Conservation (phyloP, 2,888 invertebrate species). For the Stenoptilia bipunctidactyla region DNA sequence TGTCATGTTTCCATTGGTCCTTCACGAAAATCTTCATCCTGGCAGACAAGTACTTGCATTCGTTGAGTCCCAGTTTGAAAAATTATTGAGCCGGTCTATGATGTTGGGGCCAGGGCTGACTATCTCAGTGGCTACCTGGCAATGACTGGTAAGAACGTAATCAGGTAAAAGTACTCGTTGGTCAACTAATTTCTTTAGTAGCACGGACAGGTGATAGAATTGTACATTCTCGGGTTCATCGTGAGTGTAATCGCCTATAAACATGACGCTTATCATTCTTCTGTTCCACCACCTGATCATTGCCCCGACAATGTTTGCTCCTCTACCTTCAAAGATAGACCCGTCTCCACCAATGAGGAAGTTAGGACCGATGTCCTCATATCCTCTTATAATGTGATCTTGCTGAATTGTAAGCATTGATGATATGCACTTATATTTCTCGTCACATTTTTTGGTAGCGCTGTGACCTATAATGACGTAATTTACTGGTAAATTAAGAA, state of each 20-base stretch:
- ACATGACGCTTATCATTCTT: slow-evolving; percentile 11
- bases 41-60: not conserved
- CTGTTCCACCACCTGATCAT: slow-evolving; percentile 7
- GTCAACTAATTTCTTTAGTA: not conserved
- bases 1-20: no score
- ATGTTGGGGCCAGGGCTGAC: slow-evolving; percentile 7
- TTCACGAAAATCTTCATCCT: no score
- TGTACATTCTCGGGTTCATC: slow-evolving; percentile 6
- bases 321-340: slow-evolving; percentile 13
- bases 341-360: slow-evolving; percentile 13
- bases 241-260: slow-evolving; percentile 12
- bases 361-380: slow-evolving; percentile 12
- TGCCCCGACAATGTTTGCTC: slow-evolving; percentile 10
- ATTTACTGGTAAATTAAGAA: slow-evolving; percentile 9
- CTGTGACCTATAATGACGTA: slow-evolving; percentile 13
- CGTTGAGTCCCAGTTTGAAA: slow-evolving; percentile 1
- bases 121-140: slow-evolving; percentile 1
- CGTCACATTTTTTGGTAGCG: slow-evolving; percentile 5
- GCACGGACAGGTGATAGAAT: not conserved
- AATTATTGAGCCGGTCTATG: not conserved
- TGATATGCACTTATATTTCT: not conserved
- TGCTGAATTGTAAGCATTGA: not conserved
- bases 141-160: slow-evolving; percentile 1
- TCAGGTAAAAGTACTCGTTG: not conserved
- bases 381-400: slow-evolving; percentile 2